These are phyloP conservation scores for Tigriopus californicus DNA, from an alignment of 2,888 invertebrate genomes.

Conservation along the genomic window DNA sequence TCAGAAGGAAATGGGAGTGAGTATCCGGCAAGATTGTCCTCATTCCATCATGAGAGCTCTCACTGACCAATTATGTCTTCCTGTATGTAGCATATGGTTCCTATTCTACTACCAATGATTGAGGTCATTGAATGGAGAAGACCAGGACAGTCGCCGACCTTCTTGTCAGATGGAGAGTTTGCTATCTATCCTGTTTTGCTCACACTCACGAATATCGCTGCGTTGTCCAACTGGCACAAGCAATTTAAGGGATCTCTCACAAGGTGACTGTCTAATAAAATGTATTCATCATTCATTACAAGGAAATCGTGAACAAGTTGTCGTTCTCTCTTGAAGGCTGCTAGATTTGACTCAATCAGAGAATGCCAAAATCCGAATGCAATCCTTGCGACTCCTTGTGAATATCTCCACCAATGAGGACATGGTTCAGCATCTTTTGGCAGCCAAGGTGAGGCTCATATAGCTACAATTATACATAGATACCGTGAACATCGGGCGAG, in stretches of 20 bases:
- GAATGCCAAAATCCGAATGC: constrained; percentile 29
- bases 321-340: constrained; percentile 23
- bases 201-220: constrained; percentile 36
- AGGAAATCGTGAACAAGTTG: no score
- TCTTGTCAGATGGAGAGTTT: no score
- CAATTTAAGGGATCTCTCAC: constrained; percentile 32
- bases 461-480: not conserved
- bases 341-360: constrained; percentile 30
- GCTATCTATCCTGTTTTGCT: constrained; percentile 23
- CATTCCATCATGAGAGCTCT: no score
- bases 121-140: constrained; percentile 29
- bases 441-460: constrained; percentile 34
- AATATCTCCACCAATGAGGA: constrained; percentile 39
- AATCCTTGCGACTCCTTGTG: constrained; percentile 36
- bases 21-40: no score
- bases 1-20: constrained; percentile 33
- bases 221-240: constrained; percentile 31
- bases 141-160: constrained; percentile 26
- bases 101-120: constrained; percentile 30
- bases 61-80: no score
- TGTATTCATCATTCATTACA: no score
- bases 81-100: constrained; percentile 23
- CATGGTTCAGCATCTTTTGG: constrained; percentile 37
- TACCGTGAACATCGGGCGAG: no score
- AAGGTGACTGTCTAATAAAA: constrained; percentile 17